These are phyloP conservation scores for Phalacrocorax pelagicus DNA, from an alignment of 2,113 vertebrate species.

Conservation along the genomic window DNA sequence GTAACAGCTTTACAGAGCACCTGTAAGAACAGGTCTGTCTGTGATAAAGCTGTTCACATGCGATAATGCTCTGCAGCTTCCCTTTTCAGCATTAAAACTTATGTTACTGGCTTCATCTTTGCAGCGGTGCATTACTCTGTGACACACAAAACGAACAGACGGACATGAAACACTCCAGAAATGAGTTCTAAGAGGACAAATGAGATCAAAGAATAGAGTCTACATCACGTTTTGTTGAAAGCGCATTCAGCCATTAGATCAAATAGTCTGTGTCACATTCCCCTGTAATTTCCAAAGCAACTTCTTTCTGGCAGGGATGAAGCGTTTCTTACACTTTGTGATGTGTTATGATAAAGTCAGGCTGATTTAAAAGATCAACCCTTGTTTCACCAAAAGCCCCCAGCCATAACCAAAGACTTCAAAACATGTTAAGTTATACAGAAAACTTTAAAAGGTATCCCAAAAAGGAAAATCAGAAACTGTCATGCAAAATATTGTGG, in stretches of 20 bases:
- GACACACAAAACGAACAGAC: conserved; percentile 58
- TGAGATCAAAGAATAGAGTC: conserved; percentile 63
- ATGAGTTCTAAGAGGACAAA: conserved; percentile 70
- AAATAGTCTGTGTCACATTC: conserved; percentile 59
- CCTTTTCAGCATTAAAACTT: conserved; percentile 60
- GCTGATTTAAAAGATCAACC: conserved; percentile 18
- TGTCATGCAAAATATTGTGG: background rate
- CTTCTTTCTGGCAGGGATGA: conserved; percentile 52
- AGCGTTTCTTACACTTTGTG: conserved; percentile 37
- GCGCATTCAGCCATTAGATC: conserved; percentile 62
- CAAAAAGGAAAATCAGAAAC: background rate
- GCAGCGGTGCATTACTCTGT: conserved; percentile 37
- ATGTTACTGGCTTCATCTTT: conserved; percentile 50
- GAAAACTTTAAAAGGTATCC: background rate
- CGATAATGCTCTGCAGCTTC: conserved; percentile 27
- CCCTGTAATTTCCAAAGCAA: conserved; percentile 60
- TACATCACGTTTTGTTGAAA: conserved; percentile 65
- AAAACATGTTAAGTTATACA: background rate
- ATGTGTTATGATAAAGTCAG: background rate
- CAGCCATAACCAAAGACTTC: background rate
- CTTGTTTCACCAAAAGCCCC: conserved; percentile 14
- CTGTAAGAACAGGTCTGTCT: conserved; percentile 13
- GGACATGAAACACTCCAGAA: conserved; percentile 67
- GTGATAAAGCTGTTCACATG: conserved; percentile 41
- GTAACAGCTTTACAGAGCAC: background rate